phyloP scores from a whole-genome alignment of 2,888 invertebrate genomes.

The Synergus japonicus region DNA sequence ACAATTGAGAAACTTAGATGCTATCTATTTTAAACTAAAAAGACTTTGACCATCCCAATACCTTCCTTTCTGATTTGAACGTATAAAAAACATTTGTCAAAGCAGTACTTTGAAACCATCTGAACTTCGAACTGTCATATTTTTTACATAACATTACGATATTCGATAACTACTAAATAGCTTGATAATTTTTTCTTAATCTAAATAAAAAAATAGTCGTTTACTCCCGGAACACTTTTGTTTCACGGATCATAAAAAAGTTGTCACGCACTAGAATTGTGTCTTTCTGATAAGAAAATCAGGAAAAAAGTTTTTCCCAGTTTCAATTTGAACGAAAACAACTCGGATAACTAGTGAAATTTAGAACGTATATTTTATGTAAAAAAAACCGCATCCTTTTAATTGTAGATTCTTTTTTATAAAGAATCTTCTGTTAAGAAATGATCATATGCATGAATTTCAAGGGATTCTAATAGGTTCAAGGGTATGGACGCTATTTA shows the following conservation, averaged over 20 bases:
- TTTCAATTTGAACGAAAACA: background rate
- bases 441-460: no score
- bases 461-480: no score
- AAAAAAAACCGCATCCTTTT: no score
- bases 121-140: constrained; percentile 36
- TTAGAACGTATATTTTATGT: background rate
- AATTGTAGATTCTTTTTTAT: no score
- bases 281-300: constrained; percentile 3
- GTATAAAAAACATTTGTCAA: background rate
- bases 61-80: background rate
- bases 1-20: background rate
- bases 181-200: constrained; percentile 30
- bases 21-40: background rate
- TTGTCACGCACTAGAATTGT: background rate
- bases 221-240: constrained; percentile 35
- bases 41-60: background rate
- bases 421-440: no score
- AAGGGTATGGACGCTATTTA: no score
- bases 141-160: constrained; percentile 33
- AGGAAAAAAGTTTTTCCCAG: background rate
- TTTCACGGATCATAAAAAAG: background rate
- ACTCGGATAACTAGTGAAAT: background rate
- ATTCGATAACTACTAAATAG: constrained; percentile 30
- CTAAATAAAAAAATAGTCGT: constrained; percentile 18
- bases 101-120: constrained; percentile 25